These are phyloP conservation scores for Erpornis zantholeuca DNA, from an alignment of 2,113 vertebrate genomes.

Conservation along the genomic window DNA sequence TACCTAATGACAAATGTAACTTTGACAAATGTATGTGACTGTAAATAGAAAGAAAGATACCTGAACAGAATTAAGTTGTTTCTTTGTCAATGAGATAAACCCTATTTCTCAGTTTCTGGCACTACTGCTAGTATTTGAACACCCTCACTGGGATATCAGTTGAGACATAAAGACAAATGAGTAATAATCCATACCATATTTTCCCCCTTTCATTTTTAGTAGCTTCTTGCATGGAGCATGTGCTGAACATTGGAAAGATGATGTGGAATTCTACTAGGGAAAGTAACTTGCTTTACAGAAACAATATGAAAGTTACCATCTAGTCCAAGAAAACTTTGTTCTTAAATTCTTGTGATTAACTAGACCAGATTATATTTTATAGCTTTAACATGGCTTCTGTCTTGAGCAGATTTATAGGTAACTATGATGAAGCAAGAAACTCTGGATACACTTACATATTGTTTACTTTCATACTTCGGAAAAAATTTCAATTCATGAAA, in stretches of 20 bases:
- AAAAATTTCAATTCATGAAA: neutral
- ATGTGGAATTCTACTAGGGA: neutral
- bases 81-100: neutral
- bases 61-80: neutral
- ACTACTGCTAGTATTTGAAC: neutral
- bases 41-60: neutral
- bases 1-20: neutral
- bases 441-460: neutral
- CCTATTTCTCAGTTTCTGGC: neutral
- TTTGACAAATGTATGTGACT: neutral
- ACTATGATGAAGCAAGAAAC: neutral
- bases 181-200: neutral
- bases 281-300: neutral
- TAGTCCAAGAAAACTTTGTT: neutral
- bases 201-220: neutral
- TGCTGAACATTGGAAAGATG: neutral
- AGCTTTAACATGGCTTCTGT: neutral
- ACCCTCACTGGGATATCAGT: fast-evolving
- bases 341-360: neutral
- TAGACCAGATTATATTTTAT: neutral
- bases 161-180: neutral
- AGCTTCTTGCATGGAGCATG: neutral
- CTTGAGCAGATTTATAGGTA: neutral
- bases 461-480: neutral
- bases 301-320: neutral